These are phyloP conservation scores for Synergus itoensis DNA, from an alignment of 2,888 invertebrate species.

Conservation along the genomic window DNA sequence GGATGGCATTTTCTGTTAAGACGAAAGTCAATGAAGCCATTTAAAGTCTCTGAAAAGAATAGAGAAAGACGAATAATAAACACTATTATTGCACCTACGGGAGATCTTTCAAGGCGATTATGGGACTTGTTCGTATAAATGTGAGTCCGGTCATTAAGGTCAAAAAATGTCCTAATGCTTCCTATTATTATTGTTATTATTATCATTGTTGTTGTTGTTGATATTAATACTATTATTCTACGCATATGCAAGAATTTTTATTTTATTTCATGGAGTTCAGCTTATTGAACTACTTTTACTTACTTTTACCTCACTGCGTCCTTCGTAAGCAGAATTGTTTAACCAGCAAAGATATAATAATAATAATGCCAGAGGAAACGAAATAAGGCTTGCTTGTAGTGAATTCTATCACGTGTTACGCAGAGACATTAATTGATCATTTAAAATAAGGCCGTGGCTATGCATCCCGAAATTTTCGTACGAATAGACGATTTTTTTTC, in stretches of 20 bases:
- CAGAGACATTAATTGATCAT: not conserved
- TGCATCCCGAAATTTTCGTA: too few relatives aligned
- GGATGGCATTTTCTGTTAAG: slow-evolving; percentile 27
- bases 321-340: slow-evolving; percentile 29
- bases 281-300: slow-evolving; percentile 41
- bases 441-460: not conserved
- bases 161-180: slow-evolving; percentile 9
- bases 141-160: slow-evolving; percentile 5
- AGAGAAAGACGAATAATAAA: slow-evolving; percentile 27
- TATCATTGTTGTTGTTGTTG: not conserved
- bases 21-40: slow-evolving; percentile 13
- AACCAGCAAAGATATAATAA: slow-evolving; percentile 29
- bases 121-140: not conserved
- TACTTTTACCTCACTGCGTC: slow-evolving; percentile 35
- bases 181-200: slow-evolving; percentile 13
- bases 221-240: not conserved
- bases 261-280: slow-evolving; percentile 14
- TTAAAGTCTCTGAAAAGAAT: slow-evolving; percentile 1
- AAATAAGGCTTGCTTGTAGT: slow-evolving; percentile 16
- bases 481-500: too few relatives aligned
- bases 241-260: slow-evolving; percentile 9
- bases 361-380: slow-evolving; percentile 5
- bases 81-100: slow-evolving; percentile 13
- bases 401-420: not conserved
- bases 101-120: slow-evolving; percentile 10